Evolutionary conservation across 2,888 invertebrate genomes (phyloP).

Genomic region (Myopa tessellatipennis): DNA sequence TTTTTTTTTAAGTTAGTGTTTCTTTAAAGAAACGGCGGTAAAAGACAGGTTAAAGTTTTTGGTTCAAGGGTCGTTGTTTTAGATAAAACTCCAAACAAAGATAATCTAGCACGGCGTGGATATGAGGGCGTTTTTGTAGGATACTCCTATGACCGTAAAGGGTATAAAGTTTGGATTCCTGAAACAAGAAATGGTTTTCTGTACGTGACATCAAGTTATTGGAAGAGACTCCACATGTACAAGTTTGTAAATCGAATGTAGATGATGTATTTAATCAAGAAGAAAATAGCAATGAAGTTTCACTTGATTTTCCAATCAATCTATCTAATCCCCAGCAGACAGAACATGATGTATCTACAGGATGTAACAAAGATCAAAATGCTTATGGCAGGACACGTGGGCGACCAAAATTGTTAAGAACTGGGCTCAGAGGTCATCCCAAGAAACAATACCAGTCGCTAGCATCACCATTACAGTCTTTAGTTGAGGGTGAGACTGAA

Average conservation of each 20-base stretch:
- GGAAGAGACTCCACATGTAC: too few relatives aligned
- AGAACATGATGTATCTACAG: not conserved
- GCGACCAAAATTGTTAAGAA: slow-evolving; percentile 26
- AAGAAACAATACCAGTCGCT: slow-evolving; percentile 22
- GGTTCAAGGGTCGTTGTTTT: too few relatives aligned
- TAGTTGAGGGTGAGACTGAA: slow-evolving; percentile 1
- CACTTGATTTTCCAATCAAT: slow-evolving; percentile 6
- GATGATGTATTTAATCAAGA: slow-evolving; percentile 14
- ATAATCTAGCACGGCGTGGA: too few relatives aligned
- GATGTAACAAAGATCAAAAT: not conserved
- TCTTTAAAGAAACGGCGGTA: too few relatives aligned
- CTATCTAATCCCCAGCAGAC: not conserved
- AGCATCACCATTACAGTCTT: not conserved
- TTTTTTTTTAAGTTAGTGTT: too few relatives aligned
- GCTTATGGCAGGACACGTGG: slow-evolving; percentile 20
- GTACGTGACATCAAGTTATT: too few relatives aligned
- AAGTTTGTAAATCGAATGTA: not conserved
- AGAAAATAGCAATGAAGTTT: not conserved
- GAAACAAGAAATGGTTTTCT: too few relatives aligned
- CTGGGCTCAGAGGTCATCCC: slow-evolving; percentile 36
- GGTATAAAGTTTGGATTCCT: too few relatives aligned
- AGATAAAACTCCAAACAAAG: too few relatives aligned
- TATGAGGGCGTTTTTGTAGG: too few relatives aligned
- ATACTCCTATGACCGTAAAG: too few relatives aligned
- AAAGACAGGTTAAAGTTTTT: too few relatives aligned